A percentile compares a stretch with the other conserved stretches of the same genome.
Evolutionary conservation across 2,113 vertebrate species (phyloP).

Genomic region (Tachysurus fulvidraco): DNA sequence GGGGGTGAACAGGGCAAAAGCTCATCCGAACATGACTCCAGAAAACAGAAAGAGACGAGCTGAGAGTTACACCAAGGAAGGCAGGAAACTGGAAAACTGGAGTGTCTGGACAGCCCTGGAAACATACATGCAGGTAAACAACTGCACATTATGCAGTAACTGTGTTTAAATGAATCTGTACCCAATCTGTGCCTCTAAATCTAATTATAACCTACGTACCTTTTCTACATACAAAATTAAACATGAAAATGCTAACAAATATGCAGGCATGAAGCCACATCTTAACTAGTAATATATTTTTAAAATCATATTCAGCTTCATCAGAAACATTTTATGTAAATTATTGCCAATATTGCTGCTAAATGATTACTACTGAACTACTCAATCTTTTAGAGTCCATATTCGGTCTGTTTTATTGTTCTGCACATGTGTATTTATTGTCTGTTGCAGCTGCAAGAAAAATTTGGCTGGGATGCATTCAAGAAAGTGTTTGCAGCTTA

Average conservation of each 20-base stretch:
- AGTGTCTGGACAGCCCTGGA: slow-evolving; percentile 70
- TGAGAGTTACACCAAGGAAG: slow-evolving; percentile 45
- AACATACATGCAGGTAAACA: slow-evolving; percentile 76
- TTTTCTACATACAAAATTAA: not conserved
- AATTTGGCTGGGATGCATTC: slow-evolving; percentile 79
- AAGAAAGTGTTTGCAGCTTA: slow-evolving; percentile 75
- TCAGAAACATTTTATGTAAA: not conserved
- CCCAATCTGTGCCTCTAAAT: not conserved
- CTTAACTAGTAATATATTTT: not conserved
- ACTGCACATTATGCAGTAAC: not conserved
- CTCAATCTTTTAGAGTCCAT: not conserved
- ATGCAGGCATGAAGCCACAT: not conserved
- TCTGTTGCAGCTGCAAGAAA: slow-evolving; percentile 73
- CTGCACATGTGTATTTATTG: not conserved
- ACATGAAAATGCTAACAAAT: no score
- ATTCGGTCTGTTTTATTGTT: not conserved
- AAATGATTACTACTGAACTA: not conserved
- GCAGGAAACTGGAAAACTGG: slow-evolving; percentile 62
- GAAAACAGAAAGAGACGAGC: slow-evolving; percentile 40
- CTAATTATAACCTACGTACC: not conserved
- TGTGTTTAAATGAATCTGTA: not conserved
- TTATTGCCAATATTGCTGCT: not conserved
- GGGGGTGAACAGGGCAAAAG: slow-evolving; percentile 57
- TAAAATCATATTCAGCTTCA: not conserved
- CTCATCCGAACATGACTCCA: slow-evolving; percentile 54